A percentile compares a stretch with the other conserved stretches of the same genome.
Evolutionary conservation across 2,113 vertebrate genomes (phyloP).

Genomic region (Oncorhynchus masou): DNA sequence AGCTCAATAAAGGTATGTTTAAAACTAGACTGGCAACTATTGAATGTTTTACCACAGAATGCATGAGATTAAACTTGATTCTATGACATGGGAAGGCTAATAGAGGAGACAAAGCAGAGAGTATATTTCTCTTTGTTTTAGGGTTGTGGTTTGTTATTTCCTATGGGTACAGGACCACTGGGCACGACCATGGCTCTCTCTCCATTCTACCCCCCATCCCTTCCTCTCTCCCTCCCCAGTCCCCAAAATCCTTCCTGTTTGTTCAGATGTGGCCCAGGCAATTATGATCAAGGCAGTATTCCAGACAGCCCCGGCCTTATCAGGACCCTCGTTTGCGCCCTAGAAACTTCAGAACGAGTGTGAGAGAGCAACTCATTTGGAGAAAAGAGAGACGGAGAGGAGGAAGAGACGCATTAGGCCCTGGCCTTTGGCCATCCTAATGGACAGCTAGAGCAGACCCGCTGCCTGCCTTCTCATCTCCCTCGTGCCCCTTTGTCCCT

Average conservation of each 20-base stretch:
- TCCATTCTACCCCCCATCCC: neutral
- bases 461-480: neutral
- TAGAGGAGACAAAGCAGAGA: neutral
- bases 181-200: neutral
- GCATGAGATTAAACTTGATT: too few species aligned
- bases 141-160: neutral
- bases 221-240: conserved; percentile 9
- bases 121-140: neutral
- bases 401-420: conserved; percentile 69
- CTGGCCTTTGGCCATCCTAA: conserved; percentile 79
- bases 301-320: conserved; percentile 36
- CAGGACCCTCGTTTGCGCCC: conserved; percentile 35
- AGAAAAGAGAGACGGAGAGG: conserved; percentile 42
- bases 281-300: conserved; percentile 9
- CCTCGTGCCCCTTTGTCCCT: conserved; percentile 45
- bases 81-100: neutral
- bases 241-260: conserved; percentile 17
- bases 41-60: too few species aligned
- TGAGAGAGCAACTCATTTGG: conserved; percentile 52
- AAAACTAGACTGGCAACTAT: too few species aligned
- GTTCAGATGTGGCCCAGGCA: conserved; percentile 21
- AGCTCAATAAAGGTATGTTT: too few species aligned
- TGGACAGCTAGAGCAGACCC: conserved; percentile 44
- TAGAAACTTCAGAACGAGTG: conserved; percentile 34
- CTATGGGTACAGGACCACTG: neutral